Evolutionary conservation across 2,797 vertebrate species (phyloP).

Genomic region (Muscicapa comitata): DNA sequence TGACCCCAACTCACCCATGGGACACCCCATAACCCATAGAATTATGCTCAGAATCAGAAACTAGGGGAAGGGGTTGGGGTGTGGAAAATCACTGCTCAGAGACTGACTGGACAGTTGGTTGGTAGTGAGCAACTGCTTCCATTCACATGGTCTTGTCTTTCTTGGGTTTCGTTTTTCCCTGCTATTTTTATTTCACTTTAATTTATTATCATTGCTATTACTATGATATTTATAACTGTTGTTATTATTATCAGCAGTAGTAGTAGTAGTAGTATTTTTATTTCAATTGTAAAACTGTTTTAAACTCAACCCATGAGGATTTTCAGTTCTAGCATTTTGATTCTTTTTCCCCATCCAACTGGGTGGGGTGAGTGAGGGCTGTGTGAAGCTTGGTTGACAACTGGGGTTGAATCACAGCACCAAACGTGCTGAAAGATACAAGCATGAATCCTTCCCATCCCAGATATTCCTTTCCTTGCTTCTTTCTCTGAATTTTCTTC

Average conservation of each 20-base stretch:
- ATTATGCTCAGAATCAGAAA: neutral
- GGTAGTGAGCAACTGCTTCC: neutral
- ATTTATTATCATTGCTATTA: neutral
- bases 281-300: neutral
- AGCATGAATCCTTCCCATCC: neutral
- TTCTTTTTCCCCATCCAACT: fast-evolving
- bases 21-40: neutral
- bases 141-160: neutral
- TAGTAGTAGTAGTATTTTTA: neutral
- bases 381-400: neutral
- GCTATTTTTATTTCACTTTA: neutral
- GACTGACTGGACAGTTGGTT: neutral
- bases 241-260: too few relatives aligned
- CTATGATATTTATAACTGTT: neutral
- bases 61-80: fast-evolving
- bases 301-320: neutral
- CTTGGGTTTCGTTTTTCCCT: neutral
- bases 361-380: neutral
- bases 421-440: neutral
- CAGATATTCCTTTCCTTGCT: neutral
- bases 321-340: neutral
- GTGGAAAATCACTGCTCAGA: neutral
- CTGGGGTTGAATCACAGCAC: neutral
- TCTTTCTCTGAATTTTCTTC: neutral
- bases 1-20: neutral